Base-by-base conservation (phyloP, 2,113 vertebrate species). In the Cephalopholis sonnerati region DNA sequence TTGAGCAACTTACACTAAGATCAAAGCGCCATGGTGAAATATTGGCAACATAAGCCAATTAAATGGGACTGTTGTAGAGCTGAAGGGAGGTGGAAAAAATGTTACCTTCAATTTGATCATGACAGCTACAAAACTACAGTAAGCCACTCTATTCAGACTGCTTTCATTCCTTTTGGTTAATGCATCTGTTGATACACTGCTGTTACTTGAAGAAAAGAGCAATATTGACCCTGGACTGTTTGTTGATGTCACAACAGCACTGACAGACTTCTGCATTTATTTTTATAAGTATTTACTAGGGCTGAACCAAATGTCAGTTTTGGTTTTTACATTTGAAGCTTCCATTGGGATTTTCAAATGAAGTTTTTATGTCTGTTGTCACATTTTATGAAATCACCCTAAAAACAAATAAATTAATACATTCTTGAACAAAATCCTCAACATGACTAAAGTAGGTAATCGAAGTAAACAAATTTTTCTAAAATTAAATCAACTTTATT, bases 31-130 rank as follows among this genome's bases (percentile, higher is more conserved):
- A 29, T 16, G 25, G 22, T 69, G 78, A 71, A 69, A 76, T 17
- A 24, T 36, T 74, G 48, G 32, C 68, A 78, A 51, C n/a, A 64
- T 0, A 2, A 61, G 53, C 58, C 84, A 87, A 82, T 82, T 82
- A 82, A 77, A 61, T 15, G 12, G 25, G 77, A 74, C 59, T 72
- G 64, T 50, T 82, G 22, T 27, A 20, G 48, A 64, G 39, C 20
- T 68, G 50, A 67, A 17, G 46, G 7, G 29, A 76, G 18, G 54
- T 39, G 39, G 81, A 73, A 25, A 61, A 75, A 68, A 46, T 53
- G 46, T 46, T 9, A 72, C 39, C 61, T 66, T 22, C 46, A 66
- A 51, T 59, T 13, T 59, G 53, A 51, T 71, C 46, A 46, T 18
- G 27, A 55, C 9, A 62, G 65, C 65, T 64, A 25, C n/a, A n/a